Conservation (phyloP, 1,140 invertebrate genomes). For the Tyrophagus putrescentiae region DNA sequence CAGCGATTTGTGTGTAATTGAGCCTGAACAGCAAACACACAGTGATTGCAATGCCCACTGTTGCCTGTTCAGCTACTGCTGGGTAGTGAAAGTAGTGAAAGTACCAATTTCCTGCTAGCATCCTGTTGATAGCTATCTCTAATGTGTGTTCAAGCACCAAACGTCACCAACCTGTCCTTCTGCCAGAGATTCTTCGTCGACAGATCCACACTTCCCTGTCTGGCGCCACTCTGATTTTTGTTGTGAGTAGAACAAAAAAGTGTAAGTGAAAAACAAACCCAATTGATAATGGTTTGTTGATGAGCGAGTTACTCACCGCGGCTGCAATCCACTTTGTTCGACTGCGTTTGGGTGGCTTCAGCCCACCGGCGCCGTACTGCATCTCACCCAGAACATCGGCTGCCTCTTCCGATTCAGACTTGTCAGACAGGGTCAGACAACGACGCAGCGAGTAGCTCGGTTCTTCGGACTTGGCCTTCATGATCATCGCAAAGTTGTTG, state of each 20-base stretch:
- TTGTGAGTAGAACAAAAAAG: not conserved
- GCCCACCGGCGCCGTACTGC: not conserved
- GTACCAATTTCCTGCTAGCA: not conserved
- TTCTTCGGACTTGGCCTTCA: slow-evolving; percentile 18
- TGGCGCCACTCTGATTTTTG: slow-evolving; percentile 21
- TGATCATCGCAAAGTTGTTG: slow-evolving; percentile 19
- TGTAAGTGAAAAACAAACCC: not conserved
- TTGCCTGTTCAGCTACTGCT: too few species aligned
- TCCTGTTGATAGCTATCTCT: too few species aligned
- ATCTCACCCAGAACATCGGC: not conserved
- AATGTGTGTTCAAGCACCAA: too few species aligned
- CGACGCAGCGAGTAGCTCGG: not conserved
- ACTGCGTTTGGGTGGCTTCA: not conserved
- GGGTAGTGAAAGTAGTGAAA: too few species aligned
- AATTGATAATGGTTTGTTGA: not conserved
- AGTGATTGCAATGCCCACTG: too few species aligned
- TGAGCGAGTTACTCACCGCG: slow-evolving; percentile 16
- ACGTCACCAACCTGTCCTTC: slow-evolving; percentile 16
- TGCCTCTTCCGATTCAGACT: slow-evolving; percentile 8
- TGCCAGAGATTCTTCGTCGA: slow-evolving; percentile 16
- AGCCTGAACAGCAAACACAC: too few species aligned
- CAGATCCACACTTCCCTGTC: slow-evolving; percentile 22
- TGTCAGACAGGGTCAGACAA: not conserved
- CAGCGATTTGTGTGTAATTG: too few species aligned
- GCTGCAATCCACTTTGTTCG: slow-evolving; percentile 23